A percentile compares a stretch with the other conserved stretches of the same genome.
These are phyloP conservation scores for Nannoperca obscura DNA, from an alignment of 2,797 vertebrate species.

Conservation along the genomic window DNA sequence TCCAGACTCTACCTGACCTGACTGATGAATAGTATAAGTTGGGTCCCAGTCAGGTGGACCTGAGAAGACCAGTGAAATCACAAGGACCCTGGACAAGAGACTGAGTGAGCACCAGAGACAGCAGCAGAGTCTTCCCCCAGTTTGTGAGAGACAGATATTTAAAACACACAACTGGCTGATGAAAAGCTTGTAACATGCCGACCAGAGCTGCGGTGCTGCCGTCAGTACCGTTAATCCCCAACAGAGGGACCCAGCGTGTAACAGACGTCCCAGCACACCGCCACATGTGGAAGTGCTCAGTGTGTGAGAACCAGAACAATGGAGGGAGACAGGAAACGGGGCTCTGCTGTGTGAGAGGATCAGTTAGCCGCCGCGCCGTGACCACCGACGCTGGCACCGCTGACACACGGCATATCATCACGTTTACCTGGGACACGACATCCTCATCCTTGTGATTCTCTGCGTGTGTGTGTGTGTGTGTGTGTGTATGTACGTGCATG, in stretches of 20 bases:
- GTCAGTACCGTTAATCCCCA: conserved; percentile 50
- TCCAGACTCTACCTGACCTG: too few species aligned
- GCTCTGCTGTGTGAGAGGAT: conserved; percentile 42
- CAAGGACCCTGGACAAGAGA: too few species aligned
- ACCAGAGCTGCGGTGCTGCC: background rate
- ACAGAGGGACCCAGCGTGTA: conserved; percentile 63
- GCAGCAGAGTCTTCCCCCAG: too few species aligned
- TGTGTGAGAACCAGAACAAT: conserved; percentile 62
- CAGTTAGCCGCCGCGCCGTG: conserved; percentile 23
- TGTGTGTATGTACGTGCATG: background rate
- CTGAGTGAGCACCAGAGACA: too few species aligned
- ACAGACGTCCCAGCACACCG: background rate
- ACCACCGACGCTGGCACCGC: conserved; percentile 37
- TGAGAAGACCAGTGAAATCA: too few species aligned
- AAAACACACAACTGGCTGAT: background rate
- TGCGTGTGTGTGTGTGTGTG: background rate
- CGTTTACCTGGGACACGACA: background rate
- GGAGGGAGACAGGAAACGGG: conserved; percentile 62
- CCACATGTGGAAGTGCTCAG: conserved; percentile 80
- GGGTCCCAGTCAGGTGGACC: too few species aligned
- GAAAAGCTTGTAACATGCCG: background rate
- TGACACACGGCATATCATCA: conserved; percentile 22
- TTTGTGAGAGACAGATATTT: background rate
- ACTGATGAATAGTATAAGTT: too few species aligned
- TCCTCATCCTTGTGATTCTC: background rate